A percentile compares a stretch with the other conserved stretches of the same genome.
Conservation (phyloP, 2,888 invertebrate species). For the Crematogaster levior region DNA sequence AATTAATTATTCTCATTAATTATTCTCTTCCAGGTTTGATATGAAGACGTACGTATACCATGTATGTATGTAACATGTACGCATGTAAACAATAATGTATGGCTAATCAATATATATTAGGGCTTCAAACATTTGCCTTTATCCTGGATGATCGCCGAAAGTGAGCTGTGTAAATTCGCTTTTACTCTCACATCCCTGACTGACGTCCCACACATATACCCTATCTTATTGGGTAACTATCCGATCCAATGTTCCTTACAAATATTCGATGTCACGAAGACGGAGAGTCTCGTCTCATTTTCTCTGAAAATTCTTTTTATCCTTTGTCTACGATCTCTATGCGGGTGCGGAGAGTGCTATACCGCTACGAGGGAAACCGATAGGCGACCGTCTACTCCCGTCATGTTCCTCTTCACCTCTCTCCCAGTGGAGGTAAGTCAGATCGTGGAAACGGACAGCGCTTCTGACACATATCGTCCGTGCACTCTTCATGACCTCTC, state of each 20-base stretch:
- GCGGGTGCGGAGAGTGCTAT: constrained; percentile 9
- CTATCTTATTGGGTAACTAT: constrained; percentile 45
- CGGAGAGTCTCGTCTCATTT: constrained; percentile 37
- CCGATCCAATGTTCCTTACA: constrained; percentile 53
- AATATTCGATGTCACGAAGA: constrained; percentile 57
- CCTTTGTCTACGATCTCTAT: constrained; percentile 29
- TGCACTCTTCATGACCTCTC: constrained; percentile 28
- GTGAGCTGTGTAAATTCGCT: not conserved
- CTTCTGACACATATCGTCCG: constrained; percentile 15
- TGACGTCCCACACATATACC: not conserved
- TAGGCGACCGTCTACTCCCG: constrained; percentile 28
- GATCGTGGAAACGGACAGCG: constrained; percentile 12
- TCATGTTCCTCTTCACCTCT: not conserved
- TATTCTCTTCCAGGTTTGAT: constrained; percentile 5
- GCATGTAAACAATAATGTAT: not conserved
- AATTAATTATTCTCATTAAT: constrained; percentile 41
- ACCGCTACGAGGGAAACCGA: constrained; percentile 30
- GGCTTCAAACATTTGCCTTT: not conserved
- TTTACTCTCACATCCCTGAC: constrained; percentile 4
- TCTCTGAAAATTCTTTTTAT: constrained; percentile 21
- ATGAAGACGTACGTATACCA: not conserved
- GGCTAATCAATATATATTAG: not conserved
- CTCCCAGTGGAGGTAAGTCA: constrained; percentile 18
- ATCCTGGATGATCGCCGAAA: not conserved
- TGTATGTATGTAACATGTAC: not conserved